Conservation (phyloP, 2,888 invertebrate genomes). For the Creontiades dilutus region DNA sequence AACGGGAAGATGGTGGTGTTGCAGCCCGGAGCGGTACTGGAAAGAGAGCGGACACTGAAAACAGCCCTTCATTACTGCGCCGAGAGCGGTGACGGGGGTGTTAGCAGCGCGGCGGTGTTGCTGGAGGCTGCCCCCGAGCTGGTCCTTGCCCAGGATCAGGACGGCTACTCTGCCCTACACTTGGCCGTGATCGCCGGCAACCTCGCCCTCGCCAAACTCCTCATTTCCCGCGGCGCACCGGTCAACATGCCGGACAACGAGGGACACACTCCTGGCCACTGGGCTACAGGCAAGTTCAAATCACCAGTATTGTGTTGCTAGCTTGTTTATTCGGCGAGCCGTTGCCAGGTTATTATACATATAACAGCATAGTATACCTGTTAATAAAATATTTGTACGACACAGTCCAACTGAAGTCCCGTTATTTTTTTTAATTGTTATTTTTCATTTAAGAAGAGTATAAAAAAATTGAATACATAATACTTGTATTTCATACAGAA, state of each 20-base stretch:
- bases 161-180: constrained; percentile 96
- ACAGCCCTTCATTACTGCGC: constrained; percentile 97
- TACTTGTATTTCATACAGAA: no score
- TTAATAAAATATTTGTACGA: no score
- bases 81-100: constrained; percentile 79
- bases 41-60: constrained; percentile 89
- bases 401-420: no score
- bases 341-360: no score
- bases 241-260: constrained; percentile 95
- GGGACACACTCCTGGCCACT: constrained; percentile 96
- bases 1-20: not conserved
- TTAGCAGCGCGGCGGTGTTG: constrained; percentile 79
- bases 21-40: constrained; percentile 83
- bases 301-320: no score
- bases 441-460: no score
- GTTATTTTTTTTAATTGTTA: no score
- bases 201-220: constrained; percentile 89
- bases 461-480: no score
- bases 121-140: constrained; percentile 92
- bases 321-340: no score
- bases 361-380: no score
- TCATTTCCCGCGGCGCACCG: constrained; percentile 93
- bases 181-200: constrained; percentile 97
- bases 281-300: constrained; percentile 91
- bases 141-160: constrained; percentile 91